A percentile compares a stretch with the other conserved stretches of the same genome.
phyloP scores from a whole-genome alignment of 2,888 invertebrate species.

The Meghimatium bilineatum region DNA sequence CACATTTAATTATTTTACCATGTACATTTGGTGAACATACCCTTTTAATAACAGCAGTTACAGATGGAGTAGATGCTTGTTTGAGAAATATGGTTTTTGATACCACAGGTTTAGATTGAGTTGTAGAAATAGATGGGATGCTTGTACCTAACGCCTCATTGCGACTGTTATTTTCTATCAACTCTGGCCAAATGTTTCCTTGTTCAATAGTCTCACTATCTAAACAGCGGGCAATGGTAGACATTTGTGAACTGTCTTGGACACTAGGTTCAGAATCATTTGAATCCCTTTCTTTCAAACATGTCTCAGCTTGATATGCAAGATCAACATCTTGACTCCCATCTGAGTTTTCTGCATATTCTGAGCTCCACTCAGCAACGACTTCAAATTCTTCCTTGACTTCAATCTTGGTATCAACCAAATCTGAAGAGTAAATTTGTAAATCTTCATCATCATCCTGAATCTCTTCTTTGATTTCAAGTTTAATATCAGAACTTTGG shows the following conservation, averaged over 20 bases:
- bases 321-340: constrained; percentile 9
- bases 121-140: not conserved
- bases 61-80: constrained; percentile 9
- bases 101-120: not conserved
- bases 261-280: not conserved
- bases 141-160: not conserved
- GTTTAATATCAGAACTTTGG: constrained; percentile 18
- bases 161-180: not conserved
- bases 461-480: constrained; percentile 42
- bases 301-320: not conserved
- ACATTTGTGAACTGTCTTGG: not conserved
- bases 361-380: constrained; percentile 68
- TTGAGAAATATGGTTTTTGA: constrained; percentile 7
- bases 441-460: constrained; percentile 50
- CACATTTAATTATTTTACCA: constrained; percentile 29
- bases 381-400: constrained; percentile 60
- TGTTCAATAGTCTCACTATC: not conserved
- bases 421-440: constrained; percentile 8
- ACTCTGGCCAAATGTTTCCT: not conserved
- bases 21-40: constrained; percentile 28
- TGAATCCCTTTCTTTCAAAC: not conserved
- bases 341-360: constrained; percentile 23
- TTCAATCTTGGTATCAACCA: constrained; percentile 5
- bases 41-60: not conserved
- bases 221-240: not conserved